Conservation (phyloP, 92 coral and sea anemone species). For the Epizoanthus rinbou region DNA sequence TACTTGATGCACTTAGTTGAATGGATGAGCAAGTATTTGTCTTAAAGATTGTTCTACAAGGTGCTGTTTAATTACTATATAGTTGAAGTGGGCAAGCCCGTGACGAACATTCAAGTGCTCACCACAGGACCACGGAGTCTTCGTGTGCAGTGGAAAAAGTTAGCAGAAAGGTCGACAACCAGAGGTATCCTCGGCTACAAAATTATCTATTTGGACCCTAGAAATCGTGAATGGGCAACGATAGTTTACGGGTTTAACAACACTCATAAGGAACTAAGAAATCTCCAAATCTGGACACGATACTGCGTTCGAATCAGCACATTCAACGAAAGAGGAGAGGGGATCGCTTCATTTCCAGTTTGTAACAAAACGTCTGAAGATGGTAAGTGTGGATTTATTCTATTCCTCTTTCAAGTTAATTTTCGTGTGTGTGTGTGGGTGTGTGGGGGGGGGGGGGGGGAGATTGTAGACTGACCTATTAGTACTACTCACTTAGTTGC, state of each 20-base stretch:
- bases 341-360: slow-evolving; percentile 50
- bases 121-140: slow-evolving; percentile 55
- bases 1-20: too few species aligned
- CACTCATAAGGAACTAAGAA: slow-evolving; percentile 35
- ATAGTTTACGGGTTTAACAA: slow-evolving; percentile 38
- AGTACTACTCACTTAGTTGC: too few species aligned
- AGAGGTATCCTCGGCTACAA: slow-evolving; percentile 50
- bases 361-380: slow-evolving; percentile 52
- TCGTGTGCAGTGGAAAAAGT: slow-evolving; percentile 48
- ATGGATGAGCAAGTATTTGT: too few species aligned
- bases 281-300: slow-evolving; percentile 41
- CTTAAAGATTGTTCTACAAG: background rate
- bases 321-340: slow-evolving; percentile 55
- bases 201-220: slow-evolving; percentile 46
- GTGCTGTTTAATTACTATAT: background rate
- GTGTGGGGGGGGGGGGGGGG: too few species aligned
- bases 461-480: too few species aligned
- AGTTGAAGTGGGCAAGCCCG: slow-evolving; percentile 33
- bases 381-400: slow-evolving; percentile 28
- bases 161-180: slow-evolving; percentile 40
- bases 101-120: slow-evolving; percentile 31
- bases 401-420: too few species aligned
- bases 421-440: too few species aligned
- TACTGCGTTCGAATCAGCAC: slow-evolving; percentile 62
- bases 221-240: slow-evolving; percentile 34